Evolutionary conservation across 1,140 invertebrate species (phyloP), one percentile per base, ranked within the genome.

Genomic region (Tribolium castaneum): DNA sequence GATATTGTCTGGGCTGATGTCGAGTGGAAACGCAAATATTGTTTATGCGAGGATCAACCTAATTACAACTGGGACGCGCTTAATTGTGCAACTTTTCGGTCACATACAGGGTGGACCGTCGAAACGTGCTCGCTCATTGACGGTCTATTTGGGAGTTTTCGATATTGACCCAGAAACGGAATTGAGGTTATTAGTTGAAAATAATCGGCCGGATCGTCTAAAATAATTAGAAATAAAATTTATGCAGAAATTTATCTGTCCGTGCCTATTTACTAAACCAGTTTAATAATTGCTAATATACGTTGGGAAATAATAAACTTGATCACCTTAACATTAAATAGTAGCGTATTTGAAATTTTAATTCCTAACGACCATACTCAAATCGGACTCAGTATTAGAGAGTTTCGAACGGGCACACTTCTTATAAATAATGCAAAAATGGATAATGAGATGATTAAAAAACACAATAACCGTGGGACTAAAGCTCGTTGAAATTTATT

Each of bases 291-390:
- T 66, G 59, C 59, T 66, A 59, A 59, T 59, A 59, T 59, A 66
- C 59, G 59, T 66, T 66, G 59, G 59, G 59, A 66, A 66, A 66
- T 66, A 66, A 66, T 66, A 66, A 66, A 66, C 59, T 66, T 66
- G 59, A 66, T 66, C 30, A 35, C 59, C 59, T 66, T 66, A 66
- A 66, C 59, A 66, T 66, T 66, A 66, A 66, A 66, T 66, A 34
- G 14, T 35, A 66, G 10, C 59, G 59, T 35, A 66, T 66, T 66
- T 66, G 30, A 66, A 66, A 66, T 66, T 66, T 66, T 66, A 66
- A 66, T 66, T 22, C n/a, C 10, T 35, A 66, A 35, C 59, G 59
- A 66, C 25, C 30, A 30, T 12, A 34, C 59, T 66, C 59, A 66
- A 66, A 66, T 59, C 19, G 19, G 54, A 6, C 54, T 16, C 13